Evolutionary conservation across 2,113 vertebrate species (phyloP), one percentile per base, ranked within the genome.

Genomic region (Brachyistius frenatus): DNA sequence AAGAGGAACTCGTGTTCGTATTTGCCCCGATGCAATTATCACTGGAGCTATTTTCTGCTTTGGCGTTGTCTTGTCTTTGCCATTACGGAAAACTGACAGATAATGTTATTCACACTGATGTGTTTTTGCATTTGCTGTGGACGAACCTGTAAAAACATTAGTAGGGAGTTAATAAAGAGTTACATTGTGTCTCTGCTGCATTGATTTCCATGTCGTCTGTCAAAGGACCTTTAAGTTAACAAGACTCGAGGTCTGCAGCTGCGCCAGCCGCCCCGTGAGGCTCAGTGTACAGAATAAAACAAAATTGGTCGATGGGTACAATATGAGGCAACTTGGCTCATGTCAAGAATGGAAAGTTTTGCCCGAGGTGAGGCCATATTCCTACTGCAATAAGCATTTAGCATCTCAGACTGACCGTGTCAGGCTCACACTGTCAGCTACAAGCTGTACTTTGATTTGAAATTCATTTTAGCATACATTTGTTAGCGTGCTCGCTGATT

Each of bases 21-120:
- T 71, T 60, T 46, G 56, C 23, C 7, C 3, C 1, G 46, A 70
- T 53, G 65, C 15, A 74, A 52, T 69, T 73, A 79, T 73, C 57
- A 41, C 67, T 58, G 58, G 37, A 32, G 54, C 44, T 62, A 30
- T 64, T 62, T 68, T 52, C 61, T 53, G 39, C 46, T 16, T 50
- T 68, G 36, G n/a, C 63, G 47, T 47, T 63, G 47, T 1, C 4
- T 30, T 32, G 16, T 23, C 31, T 67, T 31, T 62, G 41, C 4
- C 7, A 7, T 65, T 36, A 31, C 2, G 60, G 11, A 47, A 9
- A 37, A 36, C 0, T 3, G 31, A 54, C 14, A 15, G n/a, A 0
- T 16, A 15, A 44, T 36, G 46, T 53, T 73, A 33, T 39, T 6
- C 39, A 63, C 62, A 13, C 33, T 54, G 11, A 36, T 23, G 46